These are phyloP conservation scores for Vireo altiloquus DNA, from an alignment of 2,113 vertebrate genomes.

Conservation along the genomic window DNA sequence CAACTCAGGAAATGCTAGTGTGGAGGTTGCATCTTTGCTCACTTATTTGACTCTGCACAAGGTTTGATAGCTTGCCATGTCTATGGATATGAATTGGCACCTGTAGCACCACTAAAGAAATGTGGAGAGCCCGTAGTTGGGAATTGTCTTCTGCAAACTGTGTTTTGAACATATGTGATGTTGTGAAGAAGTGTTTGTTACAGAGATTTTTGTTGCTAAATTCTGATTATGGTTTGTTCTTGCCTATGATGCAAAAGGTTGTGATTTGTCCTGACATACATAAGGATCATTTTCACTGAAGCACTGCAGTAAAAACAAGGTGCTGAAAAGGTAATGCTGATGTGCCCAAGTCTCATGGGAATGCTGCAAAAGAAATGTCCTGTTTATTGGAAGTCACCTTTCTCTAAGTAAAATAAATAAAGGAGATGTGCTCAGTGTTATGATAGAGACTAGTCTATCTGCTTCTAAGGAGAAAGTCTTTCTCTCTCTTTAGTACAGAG, in stretches of 20 bases:
- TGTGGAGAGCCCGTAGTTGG: not conserved
- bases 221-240: not conserved
- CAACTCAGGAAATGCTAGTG: not conserved
- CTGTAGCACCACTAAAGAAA: not conserved
- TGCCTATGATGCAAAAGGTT: not conserved
- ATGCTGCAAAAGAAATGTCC: not conserved
- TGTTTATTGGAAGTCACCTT: not conserved
- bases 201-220: not conserved
- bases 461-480: not conserved
- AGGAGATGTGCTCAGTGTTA: not conserved
- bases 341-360: not conserved
- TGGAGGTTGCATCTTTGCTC: not conserved
- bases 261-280: not conserved
- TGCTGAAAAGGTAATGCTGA: not conserved
- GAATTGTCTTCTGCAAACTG: not conserved
- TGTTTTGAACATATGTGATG: not conserved
- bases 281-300: not conserved
- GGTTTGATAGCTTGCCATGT: not conserved
- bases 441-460: not conserved
- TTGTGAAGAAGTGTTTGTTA: not conserved
- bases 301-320: not conserved
- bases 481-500: not conserved
- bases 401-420: not conserved
- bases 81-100: not conserved
- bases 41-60: not conserved